Evolutionary conservation across 2,888 invertebrate genomes (phyloP), one percentile per base, ranked within the genome.

Genomic region (Hetaerina titia): DNA sequence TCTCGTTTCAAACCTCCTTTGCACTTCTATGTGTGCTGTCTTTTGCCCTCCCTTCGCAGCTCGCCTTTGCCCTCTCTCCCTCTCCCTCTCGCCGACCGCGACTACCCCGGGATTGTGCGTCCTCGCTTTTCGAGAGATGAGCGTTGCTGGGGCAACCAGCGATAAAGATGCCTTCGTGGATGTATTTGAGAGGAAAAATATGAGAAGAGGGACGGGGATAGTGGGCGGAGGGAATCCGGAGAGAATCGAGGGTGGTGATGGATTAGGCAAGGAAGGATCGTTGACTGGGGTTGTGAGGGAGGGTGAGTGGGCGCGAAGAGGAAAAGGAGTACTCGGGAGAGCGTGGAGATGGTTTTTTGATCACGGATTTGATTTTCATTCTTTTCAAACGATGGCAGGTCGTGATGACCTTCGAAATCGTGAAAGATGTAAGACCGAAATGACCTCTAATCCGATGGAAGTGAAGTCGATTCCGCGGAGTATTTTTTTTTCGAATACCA

Each of bases 121-220:
- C 5, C 45, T 88, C 58, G 25, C 63, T 90, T 69, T 19, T 45
- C 19, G 64, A 64, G 64, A 45, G 90, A 64, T 17, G 64, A 90
- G 64, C 90, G 90, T 90, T 69, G 45, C 63, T 58, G 45, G 64
- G 90, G 90, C 31, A 90, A 69, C 90, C 64, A 15, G 90, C 45
- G 90, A 58, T 58, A 63, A 63, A n/a, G 90, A 58, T 25, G 11
- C 90, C 45, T 69, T 5, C 22, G 90, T 9, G 31, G 64, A 7
- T 69, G 64, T 45, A 90, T 45, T 9, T 4, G 13, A 64, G 64
- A 64, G 64, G 19, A 45, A 64, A 64, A 17, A 90, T 69, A 64
- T 45, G 89, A 57, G 31, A 15, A 19, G 22, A 25, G 87, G 17
- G 45, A 57, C 15, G 11, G 56, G 22, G 57, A 57, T 25, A 11